Base-by-base conservation (phyloP, 2,888 invertebrate genomes). In the Yponomeuta malinellus region DNA sequence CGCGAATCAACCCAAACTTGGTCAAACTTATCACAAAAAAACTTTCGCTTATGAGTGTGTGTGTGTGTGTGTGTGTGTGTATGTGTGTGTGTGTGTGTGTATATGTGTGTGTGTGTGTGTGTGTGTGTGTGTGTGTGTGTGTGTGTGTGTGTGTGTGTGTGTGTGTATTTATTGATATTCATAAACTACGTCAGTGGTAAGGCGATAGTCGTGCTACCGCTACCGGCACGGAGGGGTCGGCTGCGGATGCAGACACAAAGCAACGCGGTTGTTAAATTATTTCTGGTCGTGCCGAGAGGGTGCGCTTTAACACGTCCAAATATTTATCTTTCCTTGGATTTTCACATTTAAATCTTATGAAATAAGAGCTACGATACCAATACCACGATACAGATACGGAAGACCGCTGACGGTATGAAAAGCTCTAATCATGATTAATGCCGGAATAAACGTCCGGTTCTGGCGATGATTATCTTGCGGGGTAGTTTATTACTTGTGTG, bases 371-470 rank as follows among this genome's bases (percentile, higher is more conserved):
- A 5, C 15, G 52, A 12, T 59, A 5, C 15, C 15, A 12, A 12
- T 59, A 15, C 15, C 15, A 1, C 52, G 15, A 12, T 12, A 12
- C 12, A 59, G 12, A 59, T 59, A 3, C 52, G 52, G 15, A 59
- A 59, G 52, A 59, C 52, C 15, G 52, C 5, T 15, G 52, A 59
- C 52, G 52, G 4, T 59, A 59, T 59, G 52, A 59, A 59, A 59
- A 59, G 52, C 52, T 59, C 15, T 59, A 59, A 59, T 59, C 52
- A 59, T 59, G 52, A 59, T 59, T 59, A 59, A 59, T 59, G 52
- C 52, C 52, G 15, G 52, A 59, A 59, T 59, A 59, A 59, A 59
- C 52, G 52, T 59, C 52, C 52, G 52, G 12, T 59, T 12, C 52
- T 3, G 52, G 52, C 15, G 52, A 15, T 59, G 15, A 59, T 59